These are phyloP conservation scores for Nicator chloris DNA, from an alignment of 2,113 vertebrate species.

Conservation along the genomic window DNA sequence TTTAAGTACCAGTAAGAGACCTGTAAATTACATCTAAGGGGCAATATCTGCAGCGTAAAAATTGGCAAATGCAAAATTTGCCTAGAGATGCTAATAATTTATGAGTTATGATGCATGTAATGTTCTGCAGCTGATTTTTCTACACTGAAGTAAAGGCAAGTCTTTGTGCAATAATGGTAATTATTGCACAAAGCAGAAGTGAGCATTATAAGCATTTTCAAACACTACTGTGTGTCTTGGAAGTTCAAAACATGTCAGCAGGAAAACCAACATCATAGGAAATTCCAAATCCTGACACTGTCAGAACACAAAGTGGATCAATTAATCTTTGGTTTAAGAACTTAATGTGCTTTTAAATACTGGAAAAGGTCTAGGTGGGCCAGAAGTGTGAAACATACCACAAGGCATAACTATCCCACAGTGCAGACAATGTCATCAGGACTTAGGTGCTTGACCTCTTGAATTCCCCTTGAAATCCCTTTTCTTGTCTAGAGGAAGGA, in stretches of 20 bases:
- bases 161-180: not conserved
- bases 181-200: not conserved
- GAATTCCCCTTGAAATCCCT: not conserved
- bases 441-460: not conserved
- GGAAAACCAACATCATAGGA: not conserved
- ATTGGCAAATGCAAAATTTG: constrained; percentile 1
- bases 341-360: not conserved
- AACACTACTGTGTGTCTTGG: not conserved
- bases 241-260: not conserved
- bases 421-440: not conserved
- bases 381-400: not conserved
- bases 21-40: not conserved
- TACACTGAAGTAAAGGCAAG: not conserved
- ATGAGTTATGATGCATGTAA: not conserved
- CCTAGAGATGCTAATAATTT: not conserved
- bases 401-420: fast-evolving
- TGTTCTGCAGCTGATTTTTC: not conserved
- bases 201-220: not conserved
- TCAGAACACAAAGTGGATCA: not conserved
- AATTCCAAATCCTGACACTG: not conserved
- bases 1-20: not conserved
- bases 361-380: not conserved
- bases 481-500: not conserved
- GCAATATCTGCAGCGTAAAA: not conserved
- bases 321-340: not conserved